Conservation (phyloP, 2,113 vertebrate genomes). For the Sitta europaea region DNA sequence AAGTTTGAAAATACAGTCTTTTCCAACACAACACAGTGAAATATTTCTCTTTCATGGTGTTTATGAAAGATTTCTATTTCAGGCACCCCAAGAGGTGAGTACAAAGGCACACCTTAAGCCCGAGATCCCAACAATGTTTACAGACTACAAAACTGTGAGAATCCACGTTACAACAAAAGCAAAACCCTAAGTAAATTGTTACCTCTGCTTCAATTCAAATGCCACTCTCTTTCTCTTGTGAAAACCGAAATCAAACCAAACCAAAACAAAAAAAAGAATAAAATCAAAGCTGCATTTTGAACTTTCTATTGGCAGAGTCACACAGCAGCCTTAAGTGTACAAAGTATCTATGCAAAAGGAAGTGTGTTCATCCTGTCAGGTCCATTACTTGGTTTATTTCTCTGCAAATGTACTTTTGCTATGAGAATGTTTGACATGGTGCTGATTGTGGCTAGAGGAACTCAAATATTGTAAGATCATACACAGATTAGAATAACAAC, state of each 20-base stretch:
- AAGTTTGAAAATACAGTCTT: not conserved
- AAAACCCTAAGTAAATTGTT: not conserved
- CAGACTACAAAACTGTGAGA: not conserved
- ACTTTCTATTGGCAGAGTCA: not conserved
- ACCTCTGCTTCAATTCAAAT: not conserved
- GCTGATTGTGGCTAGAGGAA: not conserved
- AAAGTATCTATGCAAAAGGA: not conserved
- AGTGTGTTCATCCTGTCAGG: not conserved
- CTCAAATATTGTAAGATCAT: slow-evolving; percentile 8
- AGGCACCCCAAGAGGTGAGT: not conserved
- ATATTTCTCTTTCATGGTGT: not conserved
- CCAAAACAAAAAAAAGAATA: not conserved
- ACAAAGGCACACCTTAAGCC: not conserved
- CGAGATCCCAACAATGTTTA: not conserved
- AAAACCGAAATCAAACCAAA: too few relatives aligned
- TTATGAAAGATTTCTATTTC: not conserved
- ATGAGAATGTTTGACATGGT: not conserved
- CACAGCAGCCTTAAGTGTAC: not conserved
- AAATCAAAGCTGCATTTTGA: not conserved
- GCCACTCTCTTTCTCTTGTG: not conserved
- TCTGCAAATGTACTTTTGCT: not conserved
- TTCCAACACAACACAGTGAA: not conserved
- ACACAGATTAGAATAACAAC: slow-evolving; percentile 20
- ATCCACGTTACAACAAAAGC: not conserved
- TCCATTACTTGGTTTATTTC: not conserved